A percentile compares a stretch with the other conserved stretches of the same genome.
phyloP scores from a whole-genome alignment of 37 sponge, comb jelly and placozoan species.

The Eunapius fragilis region DNA sequence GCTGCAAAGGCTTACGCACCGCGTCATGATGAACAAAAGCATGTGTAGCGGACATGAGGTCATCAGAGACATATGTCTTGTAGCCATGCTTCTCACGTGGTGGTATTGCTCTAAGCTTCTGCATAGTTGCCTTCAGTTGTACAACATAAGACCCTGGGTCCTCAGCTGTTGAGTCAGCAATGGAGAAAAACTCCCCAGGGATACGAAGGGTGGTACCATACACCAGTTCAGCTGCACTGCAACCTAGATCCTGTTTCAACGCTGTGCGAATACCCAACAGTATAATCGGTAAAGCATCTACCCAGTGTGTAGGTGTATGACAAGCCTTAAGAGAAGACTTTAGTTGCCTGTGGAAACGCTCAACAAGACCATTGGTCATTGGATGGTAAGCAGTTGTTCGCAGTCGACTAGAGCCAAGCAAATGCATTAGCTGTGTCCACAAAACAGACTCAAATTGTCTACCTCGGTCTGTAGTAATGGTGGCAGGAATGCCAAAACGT shows the following conservation, averaged over 20 bases:
- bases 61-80: neutral
- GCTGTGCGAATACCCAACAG: conserved; percentile 51
- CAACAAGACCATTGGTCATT: conserved; percentile 51
- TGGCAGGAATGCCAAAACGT: conserved; percentile 43
- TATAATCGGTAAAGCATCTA: conserved; percentile 19
- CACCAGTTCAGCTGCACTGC: conserved; percentile 53
- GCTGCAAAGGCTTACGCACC: conserved; percentile 25
- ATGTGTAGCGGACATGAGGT: conserved; percentile 1
- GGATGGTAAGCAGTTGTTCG: conserved; percentile 66
- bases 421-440: conserved; percentile 24
- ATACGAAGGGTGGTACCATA: conserved; percentile 42
- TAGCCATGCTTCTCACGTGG: neutral
- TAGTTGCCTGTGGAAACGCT: conserved; percentile 64
- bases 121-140: conserved; percentile 26
- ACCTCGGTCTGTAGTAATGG: conserved; percentile 29
- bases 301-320: conserved; percentile 20
- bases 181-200: conserved; percentile 33
- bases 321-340: conserved; percentile 47
- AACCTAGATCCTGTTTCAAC: conserved; percentile 37
- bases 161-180: neutral
- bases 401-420: conserved; percentile 29
- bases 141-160: conserved; percentile 8
- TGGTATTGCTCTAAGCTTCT: neutral
- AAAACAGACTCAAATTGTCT: conserved; percentile 33
- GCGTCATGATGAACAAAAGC: conserved; percentile 44